Evolutionary conservation across 35 echinoderm and acorn worm species (phyloP).

Genomic region (Ophioderma brevispina): DNA sequence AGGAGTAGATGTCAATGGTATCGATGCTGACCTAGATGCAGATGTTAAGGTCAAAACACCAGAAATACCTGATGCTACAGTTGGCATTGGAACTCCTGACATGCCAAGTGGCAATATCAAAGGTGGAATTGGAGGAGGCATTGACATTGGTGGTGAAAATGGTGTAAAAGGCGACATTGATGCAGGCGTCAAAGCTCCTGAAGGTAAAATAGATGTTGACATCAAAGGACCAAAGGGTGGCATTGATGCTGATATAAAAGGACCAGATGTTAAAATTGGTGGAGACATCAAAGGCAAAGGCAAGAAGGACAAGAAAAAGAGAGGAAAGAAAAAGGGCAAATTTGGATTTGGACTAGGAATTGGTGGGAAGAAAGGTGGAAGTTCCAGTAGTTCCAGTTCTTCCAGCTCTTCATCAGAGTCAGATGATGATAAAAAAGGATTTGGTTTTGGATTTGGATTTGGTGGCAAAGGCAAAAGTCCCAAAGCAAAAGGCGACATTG

Average conservation of each 20-base stretch:
- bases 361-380: conserved; percentile 55
- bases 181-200: conserved; percentile 21
- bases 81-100: neutral
- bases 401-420: conserved; percentile 56
- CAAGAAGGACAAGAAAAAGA: conserved; percentile 56
- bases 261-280: conserved; percentile 9
- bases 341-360: conserved; percentile 79
- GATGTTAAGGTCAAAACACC: conserved; percentile 18
- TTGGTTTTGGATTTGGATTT: conserved; percentile 36
- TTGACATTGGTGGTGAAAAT: conserved; percentile 38
- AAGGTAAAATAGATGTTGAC: conserved; percentile 55
- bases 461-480: conserved; percentile 23
- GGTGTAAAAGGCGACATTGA: conserved; percentile 34
- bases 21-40: conserved; percentile 30
- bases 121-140: neutral
- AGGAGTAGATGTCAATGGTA: conserved; percentile 28
- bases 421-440: conserved; percentile 30
- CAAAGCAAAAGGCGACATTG: neutral
- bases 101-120: conserved; percentile 28
- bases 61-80: conserved; percentile 34
- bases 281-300: conserved; percentile 31
- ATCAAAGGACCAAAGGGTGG: conserved; percentile 24
- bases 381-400: conserved; percentile 40
- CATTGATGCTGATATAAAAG: conserved; percentile 16
- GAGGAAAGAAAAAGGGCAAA: conserved; percentile 54